These are phyloP conservation scores for Athene cunicularia DNA, from an alignment of 2,113 vertebrate species.

Conservation along the genomic window DNA sequence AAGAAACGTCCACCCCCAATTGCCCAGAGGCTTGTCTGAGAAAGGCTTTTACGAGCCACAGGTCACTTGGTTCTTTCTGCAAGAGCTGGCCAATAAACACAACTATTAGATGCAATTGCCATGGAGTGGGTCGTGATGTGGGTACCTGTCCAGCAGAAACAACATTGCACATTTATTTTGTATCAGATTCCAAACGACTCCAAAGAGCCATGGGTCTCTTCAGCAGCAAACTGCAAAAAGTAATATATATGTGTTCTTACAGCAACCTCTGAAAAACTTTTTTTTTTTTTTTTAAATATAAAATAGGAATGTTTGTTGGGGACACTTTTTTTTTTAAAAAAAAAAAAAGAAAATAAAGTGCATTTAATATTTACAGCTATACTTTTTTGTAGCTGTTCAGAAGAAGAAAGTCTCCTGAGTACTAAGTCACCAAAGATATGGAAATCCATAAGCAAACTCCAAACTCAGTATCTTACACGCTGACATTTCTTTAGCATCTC, in stretches of 20 bases:
- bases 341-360: neutral
- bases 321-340: neutral
- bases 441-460: neutral
- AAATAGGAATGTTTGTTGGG: neutral
- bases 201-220: neutral
- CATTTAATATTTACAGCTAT: neutral
- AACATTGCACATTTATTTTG: neutral
- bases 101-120: neutral
- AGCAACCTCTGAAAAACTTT: neutral
- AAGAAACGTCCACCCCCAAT: neutral
- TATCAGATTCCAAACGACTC: neutral
- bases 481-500: slow-evolving; percentile 10
- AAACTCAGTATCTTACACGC: neutral
- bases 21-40: neutral
- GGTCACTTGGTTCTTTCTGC: neutral
- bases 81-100: neutral
- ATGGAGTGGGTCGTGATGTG: neutral
- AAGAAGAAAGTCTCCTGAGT: neutral
- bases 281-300: too few species aligned
- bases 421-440: neutral
- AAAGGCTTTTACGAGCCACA: neutral
- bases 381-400: neutral
- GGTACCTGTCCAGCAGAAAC: neutral
- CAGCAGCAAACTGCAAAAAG: neutral
- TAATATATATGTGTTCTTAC: neutral